phyloP scores from a whole-genome alignment of 2,888 invertebrate species.

The Frankliniella intonsa region DNA sequence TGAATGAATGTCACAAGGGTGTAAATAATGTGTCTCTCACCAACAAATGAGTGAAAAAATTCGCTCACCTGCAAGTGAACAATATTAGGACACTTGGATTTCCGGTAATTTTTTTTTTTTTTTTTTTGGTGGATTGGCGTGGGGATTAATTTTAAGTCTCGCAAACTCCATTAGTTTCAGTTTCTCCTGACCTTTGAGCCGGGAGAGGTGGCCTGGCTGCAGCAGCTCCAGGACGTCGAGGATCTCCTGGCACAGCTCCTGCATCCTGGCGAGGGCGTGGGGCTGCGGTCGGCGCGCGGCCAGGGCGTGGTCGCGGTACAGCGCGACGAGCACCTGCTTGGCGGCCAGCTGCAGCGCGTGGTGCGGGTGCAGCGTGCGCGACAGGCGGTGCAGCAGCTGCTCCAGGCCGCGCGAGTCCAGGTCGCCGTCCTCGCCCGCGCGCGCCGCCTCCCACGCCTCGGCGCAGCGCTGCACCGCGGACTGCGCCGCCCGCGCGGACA shows the following conservation, averaged over 20 bases:
- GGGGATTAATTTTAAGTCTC: background rate
- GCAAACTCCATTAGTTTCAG: background rate
- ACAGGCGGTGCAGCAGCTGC: background rate
- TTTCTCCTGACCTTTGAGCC: background rate
- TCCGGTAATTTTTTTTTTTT: too few species aligned
- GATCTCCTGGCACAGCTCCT: slow-evolving; percentile 11
- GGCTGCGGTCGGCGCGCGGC: background rate
- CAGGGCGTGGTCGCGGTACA: slow-evolving; percentile 11
- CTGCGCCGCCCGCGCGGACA: background rate
- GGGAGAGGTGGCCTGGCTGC: background rate
- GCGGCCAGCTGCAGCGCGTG: slow-evolving; percentile 10
- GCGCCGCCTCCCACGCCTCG: slow-evolving; percentile 7
- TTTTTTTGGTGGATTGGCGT: background rate
- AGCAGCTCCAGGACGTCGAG: background rate
- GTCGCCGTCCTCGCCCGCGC: background rate
- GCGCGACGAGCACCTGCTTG: slow-evolving; percentile 3
- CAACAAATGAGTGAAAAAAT: too few species aligned
- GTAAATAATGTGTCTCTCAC: too few species aligned
- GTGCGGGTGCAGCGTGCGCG: background rate
- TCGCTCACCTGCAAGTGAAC: too few species aligned
- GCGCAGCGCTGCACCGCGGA: background rate
- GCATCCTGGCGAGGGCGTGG: background rate
- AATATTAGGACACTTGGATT: too few species aligned
- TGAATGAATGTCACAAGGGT: too few species aligned
- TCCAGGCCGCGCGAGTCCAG: background rate